These are phyloP conservation scores for Ammospiza caudacuta DNA, from an alignment of 2,113 vertebrate species.

Conservation along the genomic window DNA sequence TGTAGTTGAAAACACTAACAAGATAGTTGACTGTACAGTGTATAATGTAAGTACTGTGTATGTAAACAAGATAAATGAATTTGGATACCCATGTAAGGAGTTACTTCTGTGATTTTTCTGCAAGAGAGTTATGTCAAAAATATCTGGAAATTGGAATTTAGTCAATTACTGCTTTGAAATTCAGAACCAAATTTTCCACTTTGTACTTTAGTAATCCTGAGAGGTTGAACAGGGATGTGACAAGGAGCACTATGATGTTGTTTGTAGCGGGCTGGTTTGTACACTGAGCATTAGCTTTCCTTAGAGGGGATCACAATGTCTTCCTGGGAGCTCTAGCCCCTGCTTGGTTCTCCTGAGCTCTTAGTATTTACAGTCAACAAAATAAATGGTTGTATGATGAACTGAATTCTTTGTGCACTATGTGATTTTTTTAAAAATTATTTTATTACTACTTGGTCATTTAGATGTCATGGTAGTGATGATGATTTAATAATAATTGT, in stretches of 20 bases:
- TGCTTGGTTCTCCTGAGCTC: not conserved
- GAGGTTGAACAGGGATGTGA: not conserved
- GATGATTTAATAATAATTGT: not conserved
- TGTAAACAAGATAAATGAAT: not conserved
- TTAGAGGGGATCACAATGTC: not conserved
- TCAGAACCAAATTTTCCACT: not conserved
- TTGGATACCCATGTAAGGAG: not conserved
- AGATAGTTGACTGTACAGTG: not conserved
- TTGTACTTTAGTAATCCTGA: not conserved
- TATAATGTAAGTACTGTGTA: not conserved
- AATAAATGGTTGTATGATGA: slow-evolving; percentile 58
- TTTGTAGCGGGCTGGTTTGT: not conserved
- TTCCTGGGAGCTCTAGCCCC: not conserved
- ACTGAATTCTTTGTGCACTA: slow-evolving; percentile 29
- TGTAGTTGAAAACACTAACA: not conserved
- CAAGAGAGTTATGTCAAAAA: not conserved
- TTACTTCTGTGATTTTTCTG: not conserved
- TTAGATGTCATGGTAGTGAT: not conserved
- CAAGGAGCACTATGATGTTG: not conserved
- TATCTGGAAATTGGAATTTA: not conserved
- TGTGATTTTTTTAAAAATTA: not conserved
- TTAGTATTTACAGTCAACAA: not conserved
- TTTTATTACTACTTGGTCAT: not conserved
- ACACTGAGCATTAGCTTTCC: not conserved
- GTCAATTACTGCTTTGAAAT: not conserved